These are phyloP conservation scores for Paracentrotus lividus DNA, from an alignment of 53 echinoderm and acorn worm genomes.

Conservation along the genomic window DNA sequence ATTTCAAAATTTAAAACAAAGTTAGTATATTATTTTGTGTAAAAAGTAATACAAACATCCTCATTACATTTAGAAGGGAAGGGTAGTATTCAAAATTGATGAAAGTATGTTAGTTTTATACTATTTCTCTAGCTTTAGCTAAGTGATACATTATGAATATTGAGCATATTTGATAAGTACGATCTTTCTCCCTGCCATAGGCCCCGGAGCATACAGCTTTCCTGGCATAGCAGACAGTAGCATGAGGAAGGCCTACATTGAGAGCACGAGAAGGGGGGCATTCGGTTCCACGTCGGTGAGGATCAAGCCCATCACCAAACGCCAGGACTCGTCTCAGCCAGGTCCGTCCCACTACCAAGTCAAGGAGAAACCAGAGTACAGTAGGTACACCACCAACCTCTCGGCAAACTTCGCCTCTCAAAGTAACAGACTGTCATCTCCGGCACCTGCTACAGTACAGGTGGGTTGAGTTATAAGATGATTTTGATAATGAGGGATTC, in stretches of 20 bases:
- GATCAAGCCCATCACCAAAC: constrained; percentile 94
- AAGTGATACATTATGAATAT: too few relatives aligned
- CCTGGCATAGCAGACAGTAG: constrained; percentile 89
- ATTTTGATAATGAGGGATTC: background rate
- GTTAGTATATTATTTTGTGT: too few relatives aligned
- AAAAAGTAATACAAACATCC: too few relatives aligned
- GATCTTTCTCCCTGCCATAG: background rate
- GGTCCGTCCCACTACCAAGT: constrained; percentile 97
- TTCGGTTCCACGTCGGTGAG: constrained; percentile 96
- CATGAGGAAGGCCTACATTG: constrained; percentile 91
- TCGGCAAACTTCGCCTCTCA: constrained; percentile 97
- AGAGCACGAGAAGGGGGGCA: constrained; percentile 93
- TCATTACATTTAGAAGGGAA: too few relatives aligned
- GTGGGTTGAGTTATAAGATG: constrained; percentile 59
- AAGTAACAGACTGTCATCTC: constrained; percentile 85
- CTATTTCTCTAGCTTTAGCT: too few relatives aligned
- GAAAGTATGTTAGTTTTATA: too few relatives aligned
- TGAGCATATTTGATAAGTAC: background rate
- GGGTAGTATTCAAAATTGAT: too few relatives aligned
- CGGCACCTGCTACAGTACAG: constrained; percentile 86
- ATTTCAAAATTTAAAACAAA: too few relatives aligned
- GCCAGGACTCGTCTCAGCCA: constrained; percentile 86
- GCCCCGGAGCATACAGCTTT: constrained; percentile 93
- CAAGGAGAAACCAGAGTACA: constrained; percentile 88
- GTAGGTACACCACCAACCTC: constrained; percentile 86